phyloP scores from a whole-genome alignment of 2,797 vertebrate genomes.

The Acrossocheilus fasciatus region DNA sequence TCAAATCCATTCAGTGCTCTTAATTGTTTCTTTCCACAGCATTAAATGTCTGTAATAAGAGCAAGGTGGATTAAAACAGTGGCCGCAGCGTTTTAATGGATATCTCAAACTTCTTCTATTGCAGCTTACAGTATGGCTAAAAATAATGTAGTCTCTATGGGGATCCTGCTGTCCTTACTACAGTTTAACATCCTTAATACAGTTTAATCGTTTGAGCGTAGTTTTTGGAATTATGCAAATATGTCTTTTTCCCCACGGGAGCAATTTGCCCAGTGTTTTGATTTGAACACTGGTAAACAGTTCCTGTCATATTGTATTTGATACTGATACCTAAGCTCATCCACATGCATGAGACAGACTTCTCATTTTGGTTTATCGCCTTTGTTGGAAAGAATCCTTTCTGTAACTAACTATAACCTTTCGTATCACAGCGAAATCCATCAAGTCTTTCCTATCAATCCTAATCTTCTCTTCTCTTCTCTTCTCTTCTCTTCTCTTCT shows the following conservation, averaged over 20 bases:
- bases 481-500: neutral
- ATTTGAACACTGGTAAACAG: conserved; percentile 25
- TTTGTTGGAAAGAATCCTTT: conserved; percentile 8
- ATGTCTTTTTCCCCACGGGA: neutral
- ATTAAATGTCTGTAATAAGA: neutral
- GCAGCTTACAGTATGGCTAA: neutral
- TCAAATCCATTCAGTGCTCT: neutral
- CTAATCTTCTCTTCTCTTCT: neutral
- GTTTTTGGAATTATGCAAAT: conserved; percentile 35
- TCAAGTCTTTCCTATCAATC: conserved; percentile 32
- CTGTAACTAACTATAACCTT: conserved; percentile 16
- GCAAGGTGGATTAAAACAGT: conserved; percentile 8
- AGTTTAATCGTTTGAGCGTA: conserved; percentile 9
- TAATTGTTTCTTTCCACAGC: conserved; percentile 32
- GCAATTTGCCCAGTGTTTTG: conserved; percentile 17
- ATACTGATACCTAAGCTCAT: conserved; percentile 16
- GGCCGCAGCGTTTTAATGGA: neutral
- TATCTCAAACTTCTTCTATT: conserved; percentile 9
- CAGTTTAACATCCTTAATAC: conserved; percentile 27
- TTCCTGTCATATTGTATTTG: conserved; percentile 3
- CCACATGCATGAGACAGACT: neutral
- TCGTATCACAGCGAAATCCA: conserved; percentile 14
- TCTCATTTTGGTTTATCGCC: neutral
- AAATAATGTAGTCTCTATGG: conserved; percentile 7
- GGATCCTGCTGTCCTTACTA: conserved; percentile 9